A percentile compares a stretch with the other conserved stretches of the same genome.
phyloP scores from a whole-genome alignment of 2,888 invertebrate species.

The Euzetes globulus region DNA sequence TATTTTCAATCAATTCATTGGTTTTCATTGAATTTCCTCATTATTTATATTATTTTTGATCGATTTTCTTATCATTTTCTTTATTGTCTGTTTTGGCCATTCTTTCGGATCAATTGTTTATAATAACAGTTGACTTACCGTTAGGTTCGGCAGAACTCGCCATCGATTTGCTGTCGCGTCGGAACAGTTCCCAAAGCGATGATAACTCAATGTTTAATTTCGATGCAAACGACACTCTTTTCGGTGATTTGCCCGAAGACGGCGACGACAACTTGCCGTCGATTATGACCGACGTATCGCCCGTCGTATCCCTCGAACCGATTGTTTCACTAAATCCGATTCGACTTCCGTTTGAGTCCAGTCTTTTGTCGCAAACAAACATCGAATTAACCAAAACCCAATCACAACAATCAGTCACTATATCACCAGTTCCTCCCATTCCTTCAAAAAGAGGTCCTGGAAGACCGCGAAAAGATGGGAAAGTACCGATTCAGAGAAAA shows the following conservation, averaged over 20 bases:
- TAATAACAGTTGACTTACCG: slow-evolving; percentile 1
- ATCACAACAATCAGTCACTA: background rate
- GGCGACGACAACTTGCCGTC: slow-evolving; percentile 4
- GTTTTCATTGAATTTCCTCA: too few species aligned
- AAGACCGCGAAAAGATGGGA: slow-evolving; percentile 39
- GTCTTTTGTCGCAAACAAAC: background rate
- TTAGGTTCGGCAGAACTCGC: slow-evolving; percentile 6
- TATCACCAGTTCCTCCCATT: background rate
- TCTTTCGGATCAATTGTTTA: background rate
- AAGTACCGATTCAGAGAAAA: slow-evolving; percentile 36
- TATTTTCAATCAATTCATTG: background rate
- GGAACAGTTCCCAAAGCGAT: background rate
- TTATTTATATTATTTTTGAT: background rate
- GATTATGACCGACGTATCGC: background rate
- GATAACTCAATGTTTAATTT: slow-evolving; percentile 2
- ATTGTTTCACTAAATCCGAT: background rate
- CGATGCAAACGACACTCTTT: slow-evolving; percentile 8
- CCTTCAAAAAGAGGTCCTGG: slow-evolving; percentile 40
- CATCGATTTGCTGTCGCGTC: background rate
- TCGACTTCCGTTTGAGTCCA: background rate
- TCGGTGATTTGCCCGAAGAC: background rate
- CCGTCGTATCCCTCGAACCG: background rate
- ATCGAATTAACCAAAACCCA: background rate
- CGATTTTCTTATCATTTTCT: background rate
- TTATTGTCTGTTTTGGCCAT: background rate